These are phyloP conservation scores for Lasioglossum morio DNA, from an alignment of 2,888 invertebrate species.

Conservation along the genomic window DNA sequence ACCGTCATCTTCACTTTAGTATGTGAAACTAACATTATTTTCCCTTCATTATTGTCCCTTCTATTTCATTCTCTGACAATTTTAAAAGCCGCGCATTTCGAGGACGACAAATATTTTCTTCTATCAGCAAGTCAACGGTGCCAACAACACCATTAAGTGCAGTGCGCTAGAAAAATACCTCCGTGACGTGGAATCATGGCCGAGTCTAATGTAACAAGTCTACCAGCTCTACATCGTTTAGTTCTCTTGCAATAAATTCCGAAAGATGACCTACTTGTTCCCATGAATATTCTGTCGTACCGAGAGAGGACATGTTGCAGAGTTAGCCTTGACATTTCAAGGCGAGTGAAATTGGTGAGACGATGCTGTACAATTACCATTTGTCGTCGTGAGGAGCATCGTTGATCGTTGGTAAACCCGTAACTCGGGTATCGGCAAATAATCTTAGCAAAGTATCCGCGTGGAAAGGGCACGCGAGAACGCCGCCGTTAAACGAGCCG, in stretches of 20 bases:
- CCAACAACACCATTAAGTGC: background rate
- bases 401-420: background rate
- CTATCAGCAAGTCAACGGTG: background rate
- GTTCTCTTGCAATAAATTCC: background rate
- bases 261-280: background rate
- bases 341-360: background rate
- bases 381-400: background rate
- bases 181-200: background rate
- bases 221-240: background rate
- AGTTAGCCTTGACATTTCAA: background rate
- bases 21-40: background rate
- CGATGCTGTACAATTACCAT: background rate
- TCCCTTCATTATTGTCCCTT: background rate
- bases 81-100: background rate
- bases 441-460: background rate
- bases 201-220: background rate
- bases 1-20: background rate
- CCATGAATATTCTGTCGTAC: background rate
- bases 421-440: conserved; percentile 5
- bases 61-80: background rate
- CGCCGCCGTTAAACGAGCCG: background rate
- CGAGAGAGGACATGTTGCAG: background rate
- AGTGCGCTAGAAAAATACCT: background rate
- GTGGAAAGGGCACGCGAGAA: background rate
- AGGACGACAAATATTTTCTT: background rate